Conservation (phyloP, 2,888 invertebrate species). For the Drosophila nr. medialis region DNA sequence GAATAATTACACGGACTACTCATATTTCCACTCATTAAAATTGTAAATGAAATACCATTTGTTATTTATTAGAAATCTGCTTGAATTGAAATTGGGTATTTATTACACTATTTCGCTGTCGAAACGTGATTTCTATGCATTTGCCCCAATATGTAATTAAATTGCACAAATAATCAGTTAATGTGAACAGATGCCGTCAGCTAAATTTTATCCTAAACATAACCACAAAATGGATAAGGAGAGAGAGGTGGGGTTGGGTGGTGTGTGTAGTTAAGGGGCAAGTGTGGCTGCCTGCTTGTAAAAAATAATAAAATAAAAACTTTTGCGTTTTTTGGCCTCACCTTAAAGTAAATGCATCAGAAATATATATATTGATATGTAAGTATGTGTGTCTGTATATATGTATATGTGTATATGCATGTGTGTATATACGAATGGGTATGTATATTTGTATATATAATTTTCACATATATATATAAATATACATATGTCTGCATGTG, state of each 20-base stretch:
- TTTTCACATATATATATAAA: slow-evolving; percentile 3
- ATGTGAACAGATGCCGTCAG: slow-evolving; percentile 38
- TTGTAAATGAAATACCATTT: background rate
- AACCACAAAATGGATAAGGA: slow-evolving; percentile 52
- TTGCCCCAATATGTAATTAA: slow-evolving; percentile 18
- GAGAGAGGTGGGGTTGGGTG: slow-evolving; percentile 1
- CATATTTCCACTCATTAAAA: background rate
- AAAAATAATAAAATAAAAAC: slow-evolving; percentile 36
- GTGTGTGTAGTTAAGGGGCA: slow-evolving; percentile 1
- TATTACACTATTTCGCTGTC: slow-evolving; percentile 27
- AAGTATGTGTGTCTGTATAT: background rate
- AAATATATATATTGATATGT: slow-evolving; percentile 12
- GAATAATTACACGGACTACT: background rate
- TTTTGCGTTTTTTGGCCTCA: slow-evolving; percentile 58
- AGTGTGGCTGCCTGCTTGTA: slow-evolving; percentile 26
- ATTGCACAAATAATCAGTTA: slow-evolving; percentile 46
- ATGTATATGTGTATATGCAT: background rate
- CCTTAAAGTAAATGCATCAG: slow-evolving; percentile 61
- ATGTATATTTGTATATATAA: background rate
- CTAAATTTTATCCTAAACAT: slow-evolving; percentile 68
- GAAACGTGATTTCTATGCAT: slow-evolving; percentile 35
- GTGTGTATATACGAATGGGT: background rate
- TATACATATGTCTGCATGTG: too few relatives aligned
- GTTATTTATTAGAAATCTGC: background rate
- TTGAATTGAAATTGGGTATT: background rate